These are phyloP conservation scores for Diachasma alloeum DNA, from an alignment of 1,140 invertebrate genomes.

Conservation along the genomic window DNA sequence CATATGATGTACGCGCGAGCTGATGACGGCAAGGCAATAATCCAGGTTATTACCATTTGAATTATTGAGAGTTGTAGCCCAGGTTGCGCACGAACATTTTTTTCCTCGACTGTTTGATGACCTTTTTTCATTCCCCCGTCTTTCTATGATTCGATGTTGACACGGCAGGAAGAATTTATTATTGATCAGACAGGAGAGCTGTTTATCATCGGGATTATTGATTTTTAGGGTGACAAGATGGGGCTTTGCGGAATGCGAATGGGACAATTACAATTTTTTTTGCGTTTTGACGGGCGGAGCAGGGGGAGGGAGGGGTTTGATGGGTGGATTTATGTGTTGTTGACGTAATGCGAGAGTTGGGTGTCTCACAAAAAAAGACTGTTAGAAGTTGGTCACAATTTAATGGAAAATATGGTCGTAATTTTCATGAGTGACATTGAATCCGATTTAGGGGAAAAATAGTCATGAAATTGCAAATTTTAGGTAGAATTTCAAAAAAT, in stretches of 20 bases:
- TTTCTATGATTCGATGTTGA: slow-evolving; percentile 4
- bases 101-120: neutral
- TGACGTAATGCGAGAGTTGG: neutral
- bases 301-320: too few species aligned
- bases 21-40: slow-evolving; percentile 38
- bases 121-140: slow-evolving; percentile 33
- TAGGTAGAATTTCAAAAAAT: too few species aligned
- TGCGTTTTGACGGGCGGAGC: too few species aligned
- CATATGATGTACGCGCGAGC: neutral
- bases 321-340: slow-evolving; percentile 10
- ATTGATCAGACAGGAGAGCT: neutral
- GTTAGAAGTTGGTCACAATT: too few species aligned
- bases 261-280: too few species aligned
- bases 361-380: neutral
- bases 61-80: slow-evolving; percentile 39
- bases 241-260: too few species aligned
- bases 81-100: neutral
- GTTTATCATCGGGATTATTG: neutral
- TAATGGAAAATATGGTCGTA: too few species aligned
- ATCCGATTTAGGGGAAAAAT: too few species aligned
- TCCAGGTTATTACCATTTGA: slow-evolving; percentile 35
- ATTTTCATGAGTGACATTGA: too few species aligned
- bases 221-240: neutral
- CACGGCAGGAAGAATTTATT: neutral
- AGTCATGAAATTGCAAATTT: too few species aligned